Evolutionary conservation across 2,888 invertebrate species (phyloP).

Genomic region (Hofmannophila pseudospretella): DNA sequence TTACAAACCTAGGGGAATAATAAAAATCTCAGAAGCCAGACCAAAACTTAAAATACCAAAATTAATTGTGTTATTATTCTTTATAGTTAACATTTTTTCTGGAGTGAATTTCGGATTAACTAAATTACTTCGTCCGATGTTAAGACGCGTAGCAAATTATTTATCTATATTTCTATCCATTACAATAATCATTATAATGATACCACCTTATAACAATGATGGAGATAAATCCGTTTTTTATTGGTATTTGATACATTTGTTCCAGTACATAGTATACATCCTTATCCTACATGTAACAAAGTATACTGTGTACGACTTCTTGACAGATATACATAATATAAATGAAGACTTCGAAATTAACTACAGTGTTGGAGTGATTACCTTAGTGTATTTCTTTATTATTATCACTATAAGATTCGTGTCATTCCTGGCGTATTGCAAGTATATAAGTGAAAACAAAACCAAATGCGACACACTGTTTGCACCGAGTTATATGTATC

Average conservation of each 20-base stretch:
- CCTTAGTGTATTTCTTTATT: background rate
- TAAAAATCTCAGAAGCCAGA: background rate
- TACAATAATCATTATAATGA: background rate
- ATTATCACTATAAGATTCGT: no score
- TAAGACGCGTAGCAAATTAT: background rate
- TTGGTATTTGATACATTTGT: background rate
- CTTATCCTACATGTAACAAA: background rate
- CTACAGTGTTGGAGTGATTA: background rate
- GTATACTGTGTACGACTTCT: background rate
- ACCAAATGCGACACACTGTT: no score
- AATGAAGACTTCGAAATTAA: background rate
- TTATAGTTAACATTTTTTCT: background rate
- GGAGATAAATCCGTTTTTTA: background rate
- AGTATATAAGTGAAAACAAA: background rate
- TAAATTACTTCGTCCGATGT: background rate
- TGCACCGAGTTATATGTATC: background rate
- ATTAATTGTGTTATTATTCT: background rate
- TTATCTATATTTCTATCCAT: background rate
- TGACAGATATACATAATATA: background rate
- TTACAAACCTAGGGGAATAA: background rate
- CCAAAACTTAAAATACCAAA: background rate
- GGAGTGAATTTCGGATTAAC: constrained; percentile 2
- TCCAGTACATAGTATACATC: background rate
- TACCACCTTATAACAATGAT: background rate
- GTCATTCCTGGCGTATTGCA: no score